Base-by-base conservation (phyloP, 2,888 invertebrate species). In the Andrena hattorfiana region DNA sequence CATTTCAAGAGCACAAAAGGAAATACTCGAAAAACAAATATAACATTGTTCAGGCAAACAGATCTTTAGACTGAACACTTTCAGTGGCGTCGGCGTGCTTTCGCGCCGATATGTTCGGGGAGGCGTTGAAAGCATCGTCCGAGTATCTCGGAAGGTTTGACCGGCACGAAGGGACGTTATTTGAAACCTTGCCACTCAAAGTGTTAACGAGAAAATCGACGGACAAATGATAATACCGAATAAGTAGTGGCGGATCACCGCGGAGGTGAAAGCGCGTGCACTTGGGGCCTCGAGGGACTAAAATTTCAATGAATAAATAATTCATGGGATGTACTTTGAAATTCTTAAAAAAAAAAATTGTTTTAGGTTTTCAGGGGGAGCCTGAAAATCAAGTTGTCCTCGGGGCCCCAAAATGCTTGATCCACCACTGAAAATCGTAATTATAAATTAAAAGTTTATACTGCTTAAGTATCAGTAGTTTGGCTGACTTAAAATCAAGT, bases 11-110 rank as follows among this genome's bases (percentile, higher is more conserved):
- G 49, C 13, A 51, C 13, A 42, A 63, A 23, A 13, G 16, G n/a
- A 42, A 23, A 20, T 32, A 62, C 20, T 20, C 32, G n/a, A 23
- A 23, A 59, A 59, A 10, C 42, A 30, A 59, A 67, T 59, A 48
- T 3, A 74, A 63, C 51, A 32, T 51, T 26, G 23, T 73, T 62
- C 32, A 56, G n/a, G 23, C 32, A 60, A 23, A 48, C 6, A 35
- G 62, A 69, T 28, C 3, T 51, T 76, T 8, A n/a, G 3, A 23
- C 2, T 1, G 42, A 42, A 16, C 42, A 42, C 42, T 42, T 42
- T 4, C 3, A 42, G 42, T 42, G 42, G 42, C 42, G 42, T 42
- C 42, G 42, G 42, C 42, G 42, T 42, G 42, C 42, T 13, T 42
- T 5, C 42, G 42, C 42, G 42, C 42, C 42, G 42, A 42, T 42